These are phyloP conservation scores for Clarias magur DNA, from an alignment of 2,113 vertebrate genomes.

Conservation along the genomic window DNA sequence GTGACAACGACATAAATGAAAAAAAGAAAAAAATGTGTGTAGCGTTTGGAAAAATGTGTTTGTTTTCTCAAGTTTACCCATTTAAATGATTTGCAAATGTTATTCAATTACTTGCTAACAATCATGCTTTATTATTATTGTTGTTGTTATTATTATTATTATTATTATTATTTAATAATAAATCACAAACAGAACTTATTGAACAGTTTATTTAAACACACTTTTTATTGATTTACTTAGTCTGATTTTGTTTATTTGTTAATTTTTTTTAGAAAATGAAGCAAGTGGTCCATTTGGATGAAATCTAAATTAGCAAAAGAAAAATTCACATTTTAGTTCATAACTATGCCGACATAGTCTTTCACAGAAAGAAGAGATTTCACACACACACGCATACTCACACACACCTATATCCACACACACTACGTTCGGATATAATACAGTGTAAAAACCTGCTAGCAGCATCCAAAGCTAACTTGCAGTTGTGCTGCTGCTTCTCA, in stretches of 20 bases:
- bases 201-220: not conserved
- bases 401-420: conserved; percentile 10
- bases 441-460: conserved; percentile 66
- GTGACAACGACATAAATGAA: not conserved
- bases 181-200: not conserved
- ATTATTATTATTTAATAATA: not conserved
- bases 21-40: not conserved
- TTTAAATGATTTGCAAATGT: not conserved
- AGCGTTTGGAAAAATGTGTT: not conserved
- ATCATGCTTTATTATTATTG: not conserved
- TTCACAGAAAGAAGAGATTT: conserved; percentile 88
- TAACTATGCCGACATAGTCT: conserved; percentile 76
- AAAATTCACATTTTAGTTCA: conserved; percentile 77
- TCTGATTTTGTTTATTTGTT: not conserved
- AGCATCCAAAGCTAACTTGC: conserved; percentile 64
- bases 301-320: conserved; percentile 67
- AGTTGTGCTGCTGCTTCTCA: conserved; percentile 7
- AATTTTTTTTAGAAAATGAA: not conserved
- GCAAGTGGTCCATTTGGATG: conserved; percentile 59
- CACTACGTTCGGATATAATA: conserved; percentile 32
- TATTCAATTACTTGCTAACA: too few species aligned
- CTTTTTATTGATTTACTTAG: not conserved
- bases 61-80: not conserved
- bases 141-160: conserved; percentile 2
- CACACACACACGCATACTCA: conserved; percentile 51